Conservation (phyloP, 1,140 invertebrate species). For the fruit fly (Drosophila melanogaster) region Release_6_plus_ISO1_MT NT_033777.3:6926501-6927000, state of each 20-base stretch:
- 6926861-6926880: slow-evolving; percentile 42
- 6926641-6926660: too few relatives aligned
- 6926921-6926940: slow-evolving; percentile 78
- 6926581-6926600: too few relatives aligned
- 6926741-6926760: slow-evolving; percentile 10
- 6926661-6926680: too few relatives aligned
- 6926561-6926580: too few relatives aligned
- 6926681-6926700: background rate
- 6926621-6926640: too few relatives aligned
- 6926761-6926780: slow-evolving; percentile 16
- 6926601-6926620: too few relatives aligned
- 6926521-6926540: background rate
- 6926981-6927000: slow-evolving; percentile 28
- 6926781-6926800: slow-evolving; percentile 31
- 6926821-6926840: slow-evolving; percentile 34
- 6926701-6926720: background rate
- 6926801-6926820: slow-evolving; percentile 36
- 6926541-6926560: background rate
- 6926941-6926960: slow-evolving; percentile 81
- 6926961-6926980: slow-evolving; percentile 76
- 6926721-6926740: background rate
- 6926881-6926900: slow-evolving; percentile 62
- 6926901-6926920: slow-evolving; percentile 78
- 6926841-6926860: slow-evolving; percentile 26
- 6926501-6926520: slow-evolving; percentile 9